Base-by-base conservation (phyloP, 2,797 vertebrate species). In the Octomys mimax region DNA sequence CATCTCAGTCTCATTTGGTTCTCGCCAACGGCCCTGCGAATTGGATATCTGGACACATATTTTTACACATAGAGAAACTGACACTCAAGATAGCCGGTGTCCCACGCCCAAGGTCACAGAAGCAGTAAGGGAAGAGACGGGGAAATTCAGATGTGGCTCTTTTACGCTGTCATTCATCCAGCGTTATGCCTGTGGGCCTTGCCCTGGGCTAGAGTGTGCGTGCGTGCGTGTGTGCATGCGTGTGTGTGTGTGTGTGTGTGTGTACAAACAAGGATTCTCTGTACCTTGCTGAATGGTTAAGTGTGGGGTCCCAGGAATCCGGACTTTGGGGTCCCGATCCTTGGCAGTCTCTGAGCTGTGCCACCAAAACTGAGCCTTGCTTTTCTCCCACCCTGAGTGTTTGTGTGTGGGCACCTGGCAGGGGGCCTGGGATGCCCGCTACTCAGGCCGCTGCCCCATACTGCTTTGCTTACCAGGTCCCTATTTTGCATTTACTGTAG, bases 61-160 rank as follows among this genome's bases (percentile, higher is more conserved):
- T 95, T 97, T 88, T 77, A 86, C 59, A 59, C 93, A 46, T 66
- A 68, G 71, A 97, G 96, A 81, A 86, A 70, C 2, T 7, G 91
- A 80, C 90, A 24, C 62, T 33, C 21, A 46, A 87, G 87, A 88
- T 26, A 64, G 87, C 54, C 52, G 4, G 52, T 24, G 9, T 91
- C 94, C 77, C 52, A 36, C 0, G 12, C 33, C 82, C 96, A 97
- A 98, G 95, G 96, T 94, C 94, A 84, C 87, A 39, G 2, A 2
- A 33, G 95, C 46, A 52, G 39, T 3, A 18, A 57, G 54, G 39
- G 71, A 82, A 71, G 12, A n/a, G 61, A 64, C 4, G 61, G 61
- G 61, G 6, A 5, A 42, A 70, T 61, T 73, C 62, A 19, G 42
- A 68, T 18, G 46, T n/a, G 12, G 31, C n/a, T 22, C 36, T 77